These are phyloP conservation scores for Acanthochromis polyacanthus DNA, from an alignment of 2,113 vertebrate genomes.

Conservation along the genomic window DNA sequence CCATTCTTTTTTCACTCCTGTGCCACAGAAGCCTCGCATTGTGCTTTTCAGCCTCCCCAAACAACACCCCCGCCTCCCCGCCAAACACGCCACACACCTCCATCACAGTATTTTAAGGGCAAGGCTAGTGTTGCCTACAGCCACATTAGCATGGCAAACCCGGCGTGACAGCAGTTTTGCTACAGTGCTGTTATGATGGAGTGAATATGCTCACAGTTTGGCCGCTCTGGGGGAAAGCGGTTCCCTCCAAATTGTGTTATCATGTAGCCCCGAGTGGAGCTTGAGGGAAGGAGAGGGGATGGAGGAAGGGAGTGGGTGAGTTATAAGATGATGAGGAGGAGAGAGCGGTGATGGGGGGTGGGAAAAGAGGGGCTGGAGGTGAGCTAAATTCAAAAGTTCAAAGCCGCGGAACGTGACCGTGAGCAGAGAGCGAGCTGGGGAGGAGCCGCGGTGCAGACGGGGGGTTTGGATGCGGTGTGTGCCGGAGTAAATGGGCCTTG, in stretches of 20 bases:
- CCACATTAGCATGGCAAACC: constrained; percentile 78
- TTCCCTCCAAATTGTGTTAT: constrained; percentile 79
- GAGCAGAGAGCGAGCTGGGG: constrained; percentile 43
- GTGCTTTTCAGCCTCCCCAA: constrained; percentile 38
- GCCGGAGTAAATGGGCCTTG: constrained; percentile 60
- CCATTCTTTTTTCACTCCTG: background rate
- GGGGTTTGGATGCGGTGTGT: constrained; percentile 52
- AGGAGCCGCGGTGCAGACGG: constrained; percentile 53
- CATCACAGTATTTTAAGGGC: constrained; percentile 53
- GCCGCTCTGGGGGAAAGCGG: constrained; percentile 66
- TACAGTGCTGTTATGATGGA: constrained; percentile 74
- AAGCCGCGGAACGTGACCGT: constrained; percentile 68
- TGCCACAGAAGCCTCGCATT: constrained; percentile 19
- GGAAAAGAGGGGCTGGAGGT: constrained; percentile 55
- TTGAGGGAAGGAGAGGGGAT: constrained; percentile 42
- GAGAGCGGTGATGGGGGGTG: constrained; percentile 25
- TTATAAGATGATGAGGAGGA: constrained; percentile 43
- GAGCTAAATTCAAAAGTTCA: constrained; percentile 73
- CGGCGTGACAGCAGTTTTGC: constrained; percentile 78
- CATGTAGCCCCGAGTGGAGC: constrained; percentile 72
- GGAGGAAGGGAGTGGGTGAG: constrained; percentile 1
- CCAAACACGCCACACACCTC: constrained; percentile 42
- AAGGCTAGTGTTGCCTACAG: constrained; percentile 57
- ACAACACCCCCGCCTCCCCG: constrained; percentile 13
- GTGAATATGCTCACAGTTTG: constrained; percentile 75